Base-by-base conservation (phyloP, 2,113 vertebrate genomes). In the Chlamydotis undulata region DNA sequence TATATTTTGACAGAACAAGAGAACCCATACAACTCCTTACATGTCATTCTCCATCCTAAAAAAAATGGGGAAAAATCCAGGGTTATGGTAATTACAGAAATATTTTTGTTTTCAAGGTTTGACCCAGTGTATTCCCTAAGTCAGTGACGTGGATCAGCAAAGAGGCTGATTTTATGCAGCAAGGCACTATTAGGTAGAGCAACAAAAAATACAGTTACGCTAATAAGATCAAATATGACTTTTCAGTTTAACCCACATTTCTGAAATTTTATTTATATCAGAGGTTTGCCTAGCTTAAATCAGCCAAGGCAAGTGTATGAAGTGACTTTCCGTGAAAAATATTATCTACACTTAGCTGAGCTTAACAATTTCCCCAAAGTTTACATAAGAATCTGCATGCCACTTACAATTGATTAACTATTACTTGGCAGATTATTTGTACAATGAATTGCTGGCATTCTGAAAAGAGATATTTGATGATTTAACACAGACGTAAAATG, bases 321-420 rank as follows among this genome's bases (percentile, higher is more conserved):
- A 80, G 63, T 77, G 70, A 50, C 70, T 53, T 31, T 47, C 71
- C 41, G 21, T 79, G 25, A 83, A 25, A 93, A 86, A 87, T 39
- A 52, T 50, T 83, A 69, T 31, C 75, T 88, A 22, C 43, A 11
- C 77, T 85, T 78, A 83, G 85, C 86, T 86, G 85, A 92, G 52
- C 55, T 52, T 79, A 86, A 92, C 50, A 81, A 52, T 81, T 92
- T 79, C 39, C n/a, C 55, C 22, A 1, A 43, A 37, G 60, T 75
- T 93, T 85, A 77, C 87, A n/a, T 31, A 63, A 80, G 39, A 94
- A 69, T 52, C 33, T 88, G 64, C 71, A 81, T 71, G 64, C 60
- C 52, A 83, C 92, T 94, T 93, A 75, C 71, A 90, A 74, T 22
- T 56, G 83, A 89, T 96, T 85, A 77, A 64, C 43, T 86, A n/a